These are phyloP conservation scores for Brachypteracias leptosomus DNA, from an alignment of 2,113 vertebrate species.

Conservation along the genomic window DNA sequence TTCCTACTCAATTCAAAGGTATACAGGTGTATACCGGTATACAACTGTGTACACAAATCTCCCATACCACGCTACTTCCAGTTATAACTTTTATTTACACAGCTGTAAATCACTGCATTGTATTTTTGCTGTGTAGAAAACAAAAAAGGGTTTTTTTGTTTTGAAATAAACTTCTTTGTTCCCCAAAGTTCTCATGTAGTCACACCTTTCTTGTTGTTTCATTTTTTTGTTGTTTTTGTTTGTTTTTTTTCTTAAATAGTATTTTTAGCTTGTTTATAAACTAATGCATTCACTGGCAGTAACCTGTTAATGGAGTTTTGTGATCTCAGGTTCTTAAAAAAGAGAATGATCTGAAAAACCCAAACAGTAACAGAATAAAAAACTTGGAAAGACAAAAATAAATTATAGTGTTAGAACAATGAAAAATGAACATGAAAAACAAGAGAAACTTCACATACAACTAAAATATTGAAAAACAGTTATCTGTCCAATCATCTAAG, in stretches of 20 bases:
- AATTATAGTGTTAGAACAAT: neutral
- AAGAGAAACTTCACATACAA: neutral
- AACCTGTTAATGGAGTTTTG: neutral
- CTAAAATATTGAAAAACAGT: neutral
- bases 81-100: neutral
- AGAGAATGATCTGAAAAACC: neutral
- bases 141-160: neutral
- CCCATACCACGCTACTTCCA: neutral
- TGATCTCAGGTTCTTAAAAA: neutral
- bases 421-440: neutral
- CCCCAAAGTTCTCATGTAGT: neutral
- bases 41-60: neutral
- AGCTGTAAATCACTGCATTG: neutral
- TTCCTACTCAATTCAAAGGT: neutral
- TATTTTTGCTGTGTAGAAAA: neutral
- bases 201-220: neutral
- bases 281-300: neutral
- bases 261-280: neutral
- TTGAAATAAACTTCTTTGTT: neutral
- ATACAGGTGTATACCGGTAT: neutral
- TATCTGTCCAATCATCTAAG: neutral
- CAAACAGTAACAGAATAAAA: neutral
- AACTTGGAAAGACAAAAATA: neutral
- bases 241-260: too few relatives aligned
- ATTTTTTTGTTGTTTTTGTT: neutral